Percentiles rank a stretch among this genome's conserved stretches.
phyloP scores from a whole-genome alignment of 2,888 invertebrate genomes.

The Nyleta sp. region DNA sequence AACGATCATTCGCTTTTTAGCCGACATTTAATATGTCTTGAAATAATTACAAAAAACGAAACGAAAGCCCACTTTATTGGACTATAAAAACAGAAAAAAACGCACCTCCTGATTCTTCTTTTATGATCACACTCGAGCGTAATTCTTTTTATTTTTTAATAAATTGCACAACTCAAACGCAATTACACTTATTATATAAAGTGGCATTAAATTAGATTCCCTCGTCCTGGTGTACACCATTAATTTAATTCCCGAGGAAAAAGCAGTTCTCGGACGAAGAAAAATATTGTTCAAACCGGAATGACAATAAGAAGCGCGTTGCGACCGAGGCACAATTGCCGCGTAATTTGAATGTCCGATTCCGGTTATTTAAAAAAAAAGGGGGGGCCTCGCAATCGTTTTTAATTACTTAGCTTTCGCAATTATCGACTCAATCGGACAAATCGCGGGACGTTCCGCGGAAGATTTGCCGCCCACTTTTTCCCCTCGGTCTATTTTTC shows the following conservation, averaged over 20 bases:
- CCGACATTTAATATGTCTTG: too few relatives aligned
- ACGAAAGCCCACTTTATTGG: too few relatives aligned
- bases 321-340: too few relatives aligned
- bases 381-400: conserved; percentile 62
- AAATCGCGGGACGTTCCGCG: too few relatives aligned
- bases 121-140: background rate
- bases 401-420: conserved; percentile 64
- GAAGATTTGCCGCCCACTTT: background rate
- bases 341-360: too few relatives aligned
- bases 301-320: background rate
- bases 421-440: conserved; percentile 54
- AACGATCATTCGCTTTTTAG: too few relatives aligned
- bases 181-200: conserved; percentile 18
- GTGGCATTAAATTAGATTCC: conserved; percentile 17
- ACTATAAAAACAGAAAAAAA: too few relatives aligned
- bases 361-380: background rate
- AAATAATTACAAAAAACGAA: too few relatives aligned
- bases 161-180: conserved; percentile 9
- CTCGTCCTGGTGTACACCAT: background rate
- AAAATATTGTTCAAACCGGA: conserved; percentile 8
- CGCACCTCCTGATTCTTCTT: background rate
- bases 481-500: conserved; percentile 11
- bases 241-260: background rate
- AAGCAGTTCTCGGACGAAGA: background rate
- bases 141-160: background rate